Conservation (phyloP, 2,797 vertebrate genomes). For the Clarias pachynema region DNA sequence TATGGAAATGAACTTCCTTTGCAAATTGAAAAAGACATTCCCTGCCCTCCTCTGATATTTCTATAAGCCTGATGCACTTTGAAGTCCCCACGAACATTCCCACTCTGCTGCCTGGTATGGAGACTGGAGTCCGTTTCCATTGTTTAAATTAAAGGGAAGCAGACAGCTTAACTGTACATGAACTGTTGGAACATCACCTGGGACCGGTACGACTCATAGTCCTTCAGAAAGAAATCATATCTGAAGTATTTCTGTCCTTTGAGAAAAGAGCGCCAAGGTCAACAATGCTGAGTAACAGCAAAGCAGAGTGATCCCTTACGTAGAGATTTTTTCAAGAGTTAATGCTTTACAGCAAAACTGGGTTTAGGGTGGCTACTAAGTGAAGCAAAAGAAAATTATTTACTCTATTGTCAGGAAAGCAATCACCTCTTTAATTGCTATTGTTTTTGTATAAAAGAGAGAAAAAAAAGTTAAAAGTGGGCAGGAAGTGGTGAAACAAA, state of each 20-base stretch:
- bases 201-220: not conserved
- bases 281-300: slow-evolving; percentile 36
- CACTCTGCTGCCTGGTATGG: slow-evolving; percentile 28
- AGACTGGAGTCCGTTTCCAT: slow-evolving; percentile 34
- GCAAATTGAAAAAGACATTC: slow-evolving; percentile 21
- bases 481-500: no score
- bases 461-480: no score
- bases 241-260: slow-evolving; percentile 30
- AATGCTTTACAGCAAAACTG: not conserved
- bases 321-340: slow-evolving; percentile 43
- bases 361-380: not conserved
- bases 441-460: no score
- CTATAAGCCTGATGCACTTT: slow-evolving; percentile 18
- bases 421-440: no score
- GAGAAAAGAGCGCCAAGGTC: slow-evolving; percentile 40
- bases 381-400: not conserved
- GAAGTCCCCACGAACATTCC: slow-evolving; percentile 33
- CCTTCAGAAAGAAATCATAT: slow-evolving; percentile 47
- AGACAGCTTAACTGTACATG: slow-evolving; percentile 50
- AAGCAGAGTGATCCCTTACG: slow-evolving; percentile 2
- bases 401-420: not conserved
- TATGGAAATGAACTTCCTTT: slow-evolving; percentile 3
- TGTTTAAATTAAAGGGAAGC: slow-evolving; percentile 50
- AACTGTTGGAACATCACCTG: slow-evolving; percentile 15
- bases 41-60: slow-evolving; percentile 26